These are phyloP conservation scores for Rhagophthalmus giganteus DNA, from an alignment of 2,888 invertebrate species.

Conservation along the genomic window DNA sequence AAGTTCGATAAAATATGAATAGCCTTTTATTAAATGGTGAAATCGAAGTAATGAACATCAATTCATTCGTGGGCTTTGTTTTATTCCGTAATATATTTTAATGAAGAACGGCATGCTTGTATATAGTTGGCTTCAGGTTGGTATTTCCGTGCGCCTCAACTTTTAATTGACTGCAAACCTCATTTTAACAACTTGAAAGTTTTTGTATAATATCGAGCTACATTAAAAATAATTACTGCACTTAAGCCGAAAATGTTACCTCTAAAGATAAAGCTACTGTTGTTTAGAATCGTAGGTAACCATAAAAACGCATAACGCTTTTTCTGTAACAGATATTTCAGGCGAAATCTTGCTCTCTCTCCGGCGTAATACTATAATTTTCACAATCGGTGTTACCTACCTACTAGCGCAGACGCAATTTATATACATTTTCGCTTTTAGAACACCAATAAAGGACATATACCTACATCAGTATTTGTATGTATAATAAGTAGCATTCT, in stretches of 20 bases:
- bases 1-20: constrained; percentile 23
- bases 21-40: constrained; percentile 17
- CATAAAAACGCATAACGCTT: constrained; percentile 21
- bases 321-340: constrained; percentile 12
- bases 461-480: not conserved
- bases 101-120: constrained; percentile 21
- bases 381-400: constrained; percentile 11
- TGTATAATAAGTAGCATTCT: constrained; percentile 1
- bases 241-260: constrained; percentile 19
- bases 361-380: constrained; percentile 16
- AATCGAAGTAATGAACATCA: constrained; percentile 22
- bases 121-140: constrained; percentile 30
- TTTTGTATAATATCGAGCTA: constrained; percentile 20
- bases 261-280: constrained; percentile 15
- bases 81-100: constrained; percentile 19
- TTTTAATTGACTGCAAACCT: constrained; percentile 38
- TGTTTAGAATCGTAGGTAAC: constrained; percentile 10
- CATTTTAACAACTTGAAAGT: constrained; percentile 24
- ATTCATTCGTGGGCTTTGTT: constrained; percentile 12
- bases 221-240: constrained; percentile 31
- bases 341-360: constrained; percentile 13
- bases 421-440: not conserved
- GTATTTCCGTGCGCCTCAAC: constrained; percentile 34
- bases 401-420: too few relatives aligned
- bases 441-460: constrained; percentile 1